Evolutionary conservation across 2,888 invertebrate genomes (phyloP).

Genomic region (Drosophila atripex): DNA sequence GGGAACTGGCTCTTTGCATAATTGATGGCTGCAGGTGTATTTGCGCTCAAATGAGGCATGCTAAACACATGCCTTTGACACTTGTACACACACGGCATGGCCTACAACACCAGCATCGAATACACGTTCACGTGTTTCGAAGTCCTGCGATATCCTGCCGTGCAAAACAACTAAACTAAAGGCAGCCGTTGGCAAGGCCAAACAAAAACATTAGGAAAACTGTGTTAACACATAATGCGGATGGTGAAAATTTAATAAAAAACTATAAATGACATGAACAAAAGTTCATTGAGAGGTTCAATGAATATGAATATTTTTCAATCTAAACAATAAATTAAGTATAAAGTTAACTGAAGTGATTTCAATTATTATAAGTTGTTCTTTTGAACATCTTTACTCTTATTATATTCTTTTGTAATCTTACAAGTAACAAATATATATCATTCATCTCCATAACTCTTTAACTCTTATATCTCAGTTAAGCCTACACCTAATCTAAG

Average conservation of each 20-base stretch:
- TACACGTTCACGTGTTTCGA: constrained; percentile 12
- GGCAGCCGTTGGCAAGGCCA: constrained; percentile 22
- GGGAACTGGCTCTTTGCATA: constrained; percentile 69
- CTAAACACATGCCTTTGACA: constrained; percentile 79
- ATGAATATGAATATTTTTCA: background rate
- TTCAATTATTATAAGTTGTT: no score
- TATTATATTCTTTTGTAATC: no score
- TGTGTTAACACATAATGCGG: constrained; percentile 46
- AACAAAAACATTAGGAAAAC: constrained; percentile 46
- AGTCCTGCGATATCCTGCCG: constrained; percentile 21
- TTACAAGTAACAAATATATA: background rate
- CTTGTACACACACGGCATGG: constrained; percentile 56
- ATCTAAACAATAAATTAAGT: background rate
- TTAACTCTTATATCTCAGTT: background rate
- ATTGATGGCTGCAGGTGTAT: constrained; percentile 80
- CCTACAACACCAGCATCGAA: constrained; percentile 1
- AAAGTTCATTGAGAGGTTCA: constrained; percentile 2
- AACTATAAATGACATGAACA: constrained; percentile 47
- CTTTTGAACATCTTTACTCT: no score
- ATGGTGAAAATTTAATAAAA: constrained; percentile 55
- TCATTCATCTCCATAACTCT: background rate
- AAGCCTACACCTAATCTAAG: background rate
- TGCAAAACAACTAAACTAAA: constrained; percentile 53
- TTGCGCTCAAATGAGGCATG: constrained; percentile 77
- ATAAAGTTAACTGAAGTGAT: no score